Evolutionary conservation across 2,888 invertebrate species (phyloP), one percentile per base, ranked within the genome.

Genomic region (Chesias legatella): DNA sequence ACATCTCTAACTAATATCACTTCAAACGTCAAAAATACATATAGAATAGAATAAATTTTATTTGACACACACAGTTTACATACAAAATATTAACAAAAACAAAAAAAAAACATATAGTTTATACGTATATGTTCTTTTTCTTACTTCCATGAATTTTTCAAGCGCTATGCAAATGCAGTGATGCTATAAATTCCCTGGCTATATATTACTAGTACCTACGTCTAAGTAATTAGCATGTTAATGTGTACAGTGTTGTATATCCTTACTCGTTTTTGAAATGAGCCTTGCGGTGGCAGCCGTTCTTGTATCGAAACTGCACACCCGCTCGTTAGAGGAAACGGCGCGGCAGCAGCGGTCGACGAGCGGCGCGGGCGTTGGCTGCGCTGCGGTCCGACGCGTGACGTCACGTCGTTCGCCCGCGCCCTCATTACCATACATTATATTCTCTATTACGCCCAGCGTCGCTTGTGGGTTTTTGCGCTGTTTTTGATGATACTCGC

Each of bases 371-470:
- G 13, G 2, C 2, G 13, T 5, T 5, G 13, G 2, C 13, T 17
- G 13, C 13, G 79, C 77, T 80, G 83, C 69, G 82, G 82, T 83
- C 79, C 77, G 65, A 71, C 76, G 79, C 83, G 81, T 82, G 83
- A 81, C 79, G 82, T 79, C 83, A 83, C 82, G 80, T 84, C 65
- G 61, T 70, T 73, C 65, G 65, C 72, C 73, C 67, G 73, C 69
- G 69, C 75, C 72, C 79, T 85, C 83, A 85, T 88, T 86, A 86
- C 74, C 88, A 86, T 86, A 86, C 76, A 86, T 88, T 86, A 88
- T 83, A 79, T 79, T 79, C 74, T 69, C 79, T 75, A 78, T 83
- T 80, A 83, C 79, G 75, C 72, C 69, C 71, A 70, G 63, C 68
- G 65, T 70, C 56, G 79, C 75, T 71, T 73, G 77, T 60, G 73